Base-by-base conservation (phyloP, 2,797 vertebrate genomes). In the Telmatherina bonti region DNA sequence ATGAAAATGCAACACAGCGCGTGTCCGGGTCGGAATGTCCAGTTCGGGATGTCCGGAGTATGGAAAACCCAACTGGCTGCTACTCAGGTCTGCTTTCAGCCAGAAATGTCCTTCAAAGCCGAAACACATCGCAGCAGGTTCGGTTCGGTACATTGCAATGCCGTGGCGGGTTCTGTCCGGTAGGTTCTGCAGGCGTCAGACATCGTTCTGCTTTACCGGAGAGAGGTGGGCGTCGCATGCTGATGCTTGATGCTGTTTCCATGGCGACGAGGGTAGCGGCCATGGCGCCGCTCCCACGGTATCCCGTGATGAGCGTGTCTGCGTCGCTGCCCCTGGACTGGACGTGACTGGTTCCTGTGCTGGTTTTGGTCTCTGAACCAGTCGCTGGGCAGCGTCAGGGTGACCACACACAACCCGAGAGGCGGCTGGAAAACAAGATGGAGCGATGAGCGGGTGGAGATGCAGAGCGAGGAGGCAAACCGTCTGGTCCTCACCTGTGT, bases 401-500 rank as follows among this genome's bases (percentile, higher is more conserved):
- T 87, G 11, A 88, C 88, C 33, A 91, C 67, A 27, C 94, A 94
- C 20, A 94, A 67, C 3, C 92, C 93, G 10, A 92, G 62, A 38
- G 92, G 93, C 35, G 91, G 85, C 94, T 95, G 87, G 52, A 5
- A 72, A 59, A 64, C 29, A 58, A 18, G n/a, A 57, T 26, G 29
- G 26, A 27, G 8, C 30, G 5, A 22, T 13, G n/a, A 52, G 41
- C 47, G 12, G 30, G 29, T 18, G 30, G 8, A 43, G 41, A 55
- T 45, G 58, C 12, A n/a, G 24, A 56, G 10, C 33, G 33, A 35
- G 8, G 33, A 10, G 7, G 10, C 2, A 35, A 35, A 8, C 10
- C 8, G 10, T 2, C 33, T 52, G 53, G 2, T 18, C 33, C 49
- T 79, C 81, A 94, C 94, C 92, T 93, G 85, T 38, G 88, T 86